A percentile compares a stretch with the other conserved stretches of the same genome.
These are phyloP conservation scores for Nematostella vectensis DNA, from an alignment of 92 coral and sea anemone species.

Conservation along the genomic window DNA sequence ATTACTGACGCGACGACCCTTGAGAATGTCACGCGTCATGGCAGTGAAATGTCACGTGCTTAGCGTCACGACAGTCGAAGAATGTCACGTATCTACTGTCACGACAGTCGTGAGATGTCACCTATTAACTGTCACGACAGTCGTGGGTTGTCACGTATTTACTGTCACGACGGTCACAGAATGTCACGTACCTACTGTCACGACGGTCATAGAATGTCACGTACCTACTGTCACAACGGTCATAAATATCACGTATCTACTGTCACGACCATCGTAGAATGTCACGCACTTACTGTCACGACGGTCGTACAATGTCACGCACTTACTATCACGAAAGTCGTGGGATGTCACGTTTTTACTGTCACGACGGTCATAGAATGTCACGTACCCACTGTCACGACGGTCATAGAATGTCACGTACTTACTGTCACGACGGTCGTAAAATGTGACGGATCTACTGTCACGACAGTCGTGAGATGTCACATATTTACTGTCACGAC, in stretches of 20 bases:
- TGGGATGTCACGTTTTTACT: no score
- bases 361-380: no score
- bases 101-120: no score
- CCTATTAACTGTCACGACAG: not conserved
- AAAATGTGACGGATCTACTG: not conserved
- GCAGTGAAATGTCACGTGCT: not conserved
- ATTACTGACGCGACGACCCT: not conserved
- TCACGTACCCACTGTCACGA: no score
- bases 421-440: no score
- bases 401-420: no score
- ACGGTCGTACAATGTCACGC: no score
- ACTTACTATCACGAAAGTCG: no score
- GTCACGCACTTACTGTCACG: constrained; percentile 4
- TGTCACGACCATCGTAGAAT: constrained; percentile 1
- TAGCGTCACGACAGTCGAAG: not conserved
- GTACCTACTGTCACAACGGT: not conserved
- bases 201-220: constrained; percentile 5
- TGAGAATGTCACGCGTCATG: no score
- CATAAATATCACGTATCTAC: not conserved
- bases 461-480: not conserved
- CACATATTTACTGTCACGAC: not conserved
- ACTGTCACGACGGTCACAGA: no score
- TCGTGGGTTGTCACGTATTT: constrained; percentile 2
- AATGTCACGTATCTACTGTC: constrained; percentile 5
- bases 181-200: not conserved